A percentile compares a stretch with the other conserved stretches of the same genome.
Evolutionary conservation across 2,113 vertebrate species (phyloP).

Genomic region (Anolis carolinensis): DNA sequence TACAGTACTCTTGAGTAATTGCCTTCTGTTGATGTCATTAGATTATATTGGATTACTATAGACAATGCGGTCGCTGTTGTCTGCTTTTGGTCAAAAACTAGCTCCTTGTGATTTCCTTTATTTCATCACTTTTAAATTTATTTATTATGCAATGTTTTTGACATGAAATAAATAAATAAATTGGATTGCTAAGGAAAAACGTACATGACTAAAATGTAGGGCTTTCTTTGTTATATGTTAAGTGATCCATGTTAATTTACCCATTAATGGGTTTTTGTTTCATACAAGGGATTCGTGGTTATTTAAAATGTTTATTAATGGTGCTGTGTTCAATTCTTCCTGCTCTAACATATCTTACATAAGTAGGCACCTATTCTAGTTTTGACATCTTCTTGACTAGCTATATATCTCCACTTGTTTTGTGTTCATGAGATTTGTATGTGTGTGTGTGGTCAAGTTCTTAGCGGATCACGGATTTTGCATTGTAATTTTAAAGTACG

Average conservation of each 20-base stretch:
- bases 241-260: background rate
- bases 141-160: too few species aligned
- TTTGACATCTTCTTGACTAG: background rate
- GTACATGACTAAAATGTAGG: background rate
- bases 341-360: background rate
- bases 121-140: too few species aligned
- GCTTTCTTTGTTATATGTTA: background rate
- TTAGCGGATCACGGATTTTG: background rate
- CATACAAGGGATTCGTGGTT: background rate
- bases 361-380: background rate
- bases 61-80: too few species aligned
- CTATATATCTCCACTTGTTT: background rate
- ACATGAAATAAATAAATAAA: too few species aligned
- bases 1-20: too few species aligned
- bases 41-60: background rate
- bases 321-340: background rate
- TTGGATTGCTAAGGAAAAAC: background rate
- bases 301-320: background rate
- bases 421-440: background rate
- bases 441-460: background rate
- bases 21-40: background rate
- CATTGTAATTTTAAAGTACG: background rate
- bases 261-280: background rate
- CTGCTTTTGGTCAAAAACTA: too few species aligned
- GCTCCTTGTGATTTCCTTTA: too few species aligned